These are phyloP conservation scores for Cossypha niveicapilla DNA, from an alignment of 2,797 vertebrate genomes.

Conservation along the genomic window DNA sequence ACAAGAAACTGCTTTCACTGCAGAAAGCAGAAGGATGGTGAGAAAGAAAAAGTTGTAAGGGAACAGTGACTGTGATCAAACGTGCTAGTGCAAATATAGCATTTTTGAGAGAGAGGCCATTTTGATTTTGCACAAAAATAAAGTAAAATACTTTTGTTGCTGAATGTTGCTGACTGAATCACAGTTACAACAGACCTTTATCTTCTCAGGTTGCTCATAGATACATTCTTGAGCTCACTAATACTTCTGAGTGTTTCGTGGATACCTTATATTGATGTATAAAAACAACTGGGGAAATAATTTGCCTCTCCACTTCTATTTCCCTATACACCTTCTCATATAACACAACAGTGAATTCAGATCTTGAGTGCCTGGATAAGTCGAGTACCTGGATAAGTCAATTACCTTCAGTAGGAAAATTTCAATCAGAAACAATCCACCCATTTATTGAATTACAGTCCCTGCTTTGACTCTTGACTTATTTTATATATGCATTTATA, in stretches of 20 bases:
- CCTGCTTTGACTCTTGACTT: not conserved
- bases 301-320: not conserved
- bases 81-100: not conserved
- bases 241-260: not conserved
- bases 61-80: not conserved
- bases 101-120: not conserved
- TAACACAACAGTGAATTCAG: not conserved
- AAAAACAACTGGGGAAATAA: not conserved
- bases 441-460: not conserved
- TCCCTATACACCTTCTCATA: not conserved
- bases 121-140: not conserved
- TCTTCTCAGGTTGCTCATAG: not conserved
- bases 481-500: too few relatives aligned
- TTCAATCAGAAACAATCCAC: not conserved
- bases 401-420: not conserved
- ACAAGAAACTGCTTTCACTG: not conserved
- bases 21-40: not conserved
- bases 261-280: not conserved
- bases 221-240: not conserved
- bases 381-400: not conserved
- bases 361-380: not conserved
- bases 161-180: not conserved
- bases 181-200: not conserved
- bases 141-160: not conserved
- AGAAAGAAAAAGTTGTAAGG: not conserved